Conservation (phyloP, 2,797 vertebrate species). For the Spea hammondii region DNA sequence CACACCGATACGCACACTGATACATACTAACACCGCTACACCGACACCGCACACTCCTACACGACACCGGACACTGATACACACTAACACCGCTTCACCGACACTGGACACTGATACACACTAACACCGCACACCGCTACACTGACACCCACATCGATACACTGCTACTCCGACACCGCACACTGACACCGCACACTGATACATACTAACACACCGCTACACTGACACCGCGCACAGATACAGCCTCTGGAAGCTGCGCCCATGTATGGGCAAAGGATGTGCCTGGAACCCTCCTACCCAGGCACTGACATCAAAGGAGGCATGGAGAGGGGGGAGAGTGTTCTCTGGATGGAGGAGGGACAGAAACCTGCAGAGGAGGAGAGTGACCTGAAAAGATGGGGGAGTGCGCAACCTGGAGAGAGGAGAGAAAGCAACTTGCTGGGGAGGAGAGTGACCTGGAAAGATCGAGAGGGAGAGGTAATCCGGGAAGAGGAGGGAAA, state of each 20-base stretch:
- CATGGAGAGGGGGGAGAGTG: not conserved
- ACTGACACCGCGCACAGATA: no score
- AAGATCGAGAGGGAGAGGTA: not conserved
- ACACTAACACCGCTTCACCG: not conserved
- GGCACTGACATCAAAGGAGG: conserved; percentile 48
- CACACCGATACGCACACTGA: not conserved
- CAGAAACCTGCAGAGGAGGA: not conserved
- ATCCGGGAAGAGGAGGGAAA: not conserved
- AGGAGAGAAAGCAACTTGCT: not conserved
- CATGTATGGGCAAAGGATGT: conserved; percentile 58
- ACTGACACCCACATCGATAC: no score
- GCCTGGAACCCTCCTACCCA: conserved; percentile 27
- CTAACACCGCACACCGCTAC: no score
- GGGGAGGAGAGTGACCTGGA: not conserved
- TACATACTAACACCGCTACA: no score
- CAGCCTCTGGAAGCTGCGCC: conserved; percentile 52
- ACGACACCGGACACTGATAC: not conserved
- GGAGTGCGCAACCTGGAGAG: not conserved
- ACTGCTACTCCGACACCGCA: no score
- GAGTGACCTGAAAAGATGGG: not conserved
- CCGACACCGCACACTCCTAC: no score
- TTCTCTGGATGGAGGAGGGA: not conserved
- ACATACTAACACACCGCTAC: no score
- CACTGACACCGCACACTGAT: no score
- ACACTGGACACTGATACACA: no score